Conservation (phyloP, 2,888 invertebrate species). For the Deilephila elpenor region DNA sequence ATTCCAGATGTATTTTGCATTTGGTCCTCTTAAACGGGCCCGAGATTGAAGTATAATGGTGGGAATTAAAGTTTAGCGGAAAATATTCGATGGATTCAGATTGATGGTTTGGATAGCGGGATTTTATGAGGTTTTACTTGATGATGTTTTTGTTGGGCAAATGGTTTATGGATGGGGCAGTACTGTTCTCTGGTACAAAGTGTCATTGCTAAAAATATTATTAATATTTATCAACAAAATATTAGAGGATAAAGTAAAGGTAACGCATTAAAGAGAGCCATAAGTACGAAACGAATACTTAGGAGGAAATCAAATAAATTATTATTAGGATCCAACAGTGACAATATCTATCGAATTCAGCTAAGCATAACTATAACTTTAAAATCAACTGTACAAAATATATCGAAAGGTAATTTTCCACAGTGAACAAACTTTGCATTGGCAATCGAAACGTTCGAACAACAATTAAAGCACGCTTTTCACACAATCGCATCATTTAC, state of each 20-base stretch:
- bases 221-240: too few species aligned
- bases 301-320: too few species aligned
- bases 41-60: conserved; percentile 77
- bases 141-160: neutral
- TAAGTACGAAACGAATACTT: too few species aligned
- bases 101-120: conserved; percentile 41
- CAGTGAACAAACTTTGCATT: neutral
- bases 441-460: neutral
- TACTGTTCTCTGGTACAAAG: neutral
- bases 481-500: neutral
- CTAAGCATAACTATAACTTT: too few species aligned
- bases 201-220: too few species aligned
- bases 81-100: conserved; percentile 45
- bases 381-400: neutral
- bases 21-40: conserved; percentile 63
- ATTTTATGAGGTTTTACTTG: conserved; percentile 30
- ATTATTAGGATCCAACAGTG: too few species aligned
- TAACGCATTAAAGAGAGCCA: too few species aligned
- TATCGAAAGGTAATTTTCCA: neutral
- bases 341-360: too few species aligned
- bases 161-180: neutral
- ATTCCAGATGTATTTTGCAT: conserved; percentile 68
- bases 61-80: conserved; percentile 59
- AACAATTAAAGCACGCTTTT: neutral
- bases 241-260: too few species aligned